Conservation (phyloP, 2,888 invertebrate genomes). For the Hirtodrosophila alboralis region DNA sequence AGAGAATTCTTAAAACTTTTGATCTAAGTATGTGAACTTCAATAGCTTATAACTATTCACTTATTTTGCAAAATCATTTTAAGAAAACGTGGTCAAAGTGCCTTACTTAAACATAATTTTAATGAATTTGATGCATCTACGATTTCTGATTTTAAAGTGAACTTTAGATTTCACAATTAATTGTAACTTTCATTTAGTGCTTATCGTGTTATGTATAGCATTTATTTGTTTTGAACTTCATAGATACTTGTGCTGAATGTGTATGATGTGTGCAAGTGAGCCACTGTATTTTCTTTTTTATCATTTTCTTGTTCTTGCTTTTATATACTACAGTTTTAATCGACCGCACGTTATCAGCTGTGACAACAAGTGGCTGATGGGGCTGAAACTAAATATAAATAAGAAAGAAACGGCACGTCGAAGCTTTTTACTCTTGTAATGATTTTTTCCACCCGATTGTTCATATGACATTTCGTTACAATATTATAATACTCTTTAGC, state of each 20-base stretch:
- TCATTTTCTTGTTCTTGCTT: background rate
- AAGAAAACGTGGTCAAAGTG: too few species aligned
- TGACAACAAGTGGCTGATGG: background rate
- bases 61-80: conserved; percentile 4
- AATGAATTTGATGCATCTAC: too few species aligned
- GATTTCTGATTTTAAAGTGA: too few species aligned
- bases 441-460: too few species aligned
- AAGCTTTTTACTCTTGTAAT: too few species aligned
- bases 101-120: too few species aligned
- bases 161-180: conserved; percentile 5
- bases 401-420: too few species aligned
- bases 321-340: background rate
- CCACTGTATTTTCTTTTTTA: background rate
- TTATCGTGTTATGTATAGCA: conserved; percentile 14
- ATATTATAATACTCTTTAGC: too few species aligned
- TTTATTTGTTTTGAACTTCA: conserved; percentile 10
- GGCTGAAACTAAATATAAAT: background rate
- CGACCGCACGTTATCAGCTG: conserved; percentile 13
- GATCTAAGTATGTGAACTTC: background rate
- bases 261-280: background rate
- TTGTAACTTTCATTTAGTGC: conserved; percentile 13
- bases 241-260: conserved; percentile 9
- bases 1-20: background rate
- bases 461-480: too few species aligned
- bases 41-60: too few species aligned